These are phyloP conservation scores for Sula dactylatra DNA, from an alignment of 2,113 vertebrate genomes.

Conservation along the genomic window DNA sequence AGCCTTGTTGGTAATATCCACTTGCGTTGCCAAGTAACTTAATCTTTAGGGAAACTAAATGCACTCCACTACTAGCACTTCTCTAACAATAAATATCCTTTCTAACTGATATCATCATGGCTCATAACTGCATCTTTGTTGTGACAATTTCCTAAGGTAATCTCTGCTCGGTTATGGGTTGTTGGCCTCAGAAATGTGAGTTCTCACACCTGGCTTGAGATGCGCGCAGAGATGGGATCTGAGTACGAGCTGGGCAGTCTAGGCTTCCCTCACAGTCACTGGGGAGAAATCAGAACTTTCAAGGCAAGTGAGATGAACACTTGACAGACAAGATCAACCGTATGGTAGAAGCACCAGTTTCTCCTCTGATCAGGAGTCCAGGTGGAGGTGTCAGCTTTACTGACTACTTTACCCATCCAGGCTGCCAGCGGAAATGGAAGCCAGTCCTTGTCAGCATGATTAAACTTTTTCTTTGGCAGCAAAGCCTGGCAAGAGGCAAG, in stretches of 20 bases:
- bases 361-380: not conserved
- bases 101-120: not conserved
- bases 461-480: not conserved
- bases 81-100: not conserved
- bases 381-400: not conserved
- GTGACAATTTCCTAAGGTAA: not conserved
- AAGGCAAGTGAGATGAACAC: not conserved
- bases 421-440: not conserved
- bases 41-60: not conserved
- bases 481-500: not conserved
- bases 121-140: not conserved
- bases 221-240: fast-evolving
- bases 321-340: fast-evolving
- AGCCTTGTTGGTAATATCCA: not conserved
- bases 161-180: not conserved
- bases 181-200: not conserved
- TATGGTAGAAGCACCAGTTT: fast-evolving
- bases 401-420: not conserved
- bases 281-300: not conserved
- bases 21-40: constrained; percentile 19
- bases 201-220: not conserved
- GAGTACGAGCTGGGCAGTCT: not conserved
- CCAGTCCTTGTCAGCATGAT: not conserved
- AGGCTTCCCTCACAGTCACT: not conserved
- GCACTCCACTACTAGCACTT: not conserved